Evolutionary conservation across 2,113 vertebrate species (phyloP), one percentile per base, ranked within the genome.

Genomic region (Kryptolebias marmoratus): DNA sequence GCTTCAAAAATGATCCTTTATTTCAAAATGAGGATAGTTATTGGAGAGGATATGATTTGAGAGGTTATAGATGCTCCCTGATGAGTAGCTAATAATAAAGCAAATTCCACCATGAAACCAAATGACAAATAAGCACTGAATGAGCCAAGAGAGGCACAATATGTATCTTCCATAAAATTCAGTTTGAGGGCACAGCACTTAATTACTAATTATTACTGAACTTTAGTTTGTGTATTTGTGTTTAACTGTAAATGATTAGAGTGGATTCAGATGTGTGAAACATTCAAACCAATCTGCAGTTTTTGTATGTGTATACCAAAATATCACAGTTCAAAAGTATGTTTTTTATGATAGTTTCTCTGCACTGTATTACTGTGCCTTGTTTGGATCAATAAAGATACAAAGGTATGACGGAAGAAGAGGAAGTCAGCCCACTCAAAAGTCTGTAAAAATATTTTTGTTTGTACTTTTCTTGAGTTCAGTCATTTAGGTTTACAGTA

Each of bases 1-100:
- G 16, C 56, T 28, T 15, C 27, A 18, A 30, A 58, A 58, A 58
- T 1, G 0, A 53, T 9, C 30, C 56, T 67, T 59, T 55, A 11
- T 55, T 30, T 58, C 47, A 68, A 75, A 49, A 3, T 31, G 50
- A 68, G 45, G n/a, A 44, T 12, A 6, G 15, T 39, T 68, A 31
- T 44, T 49, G 61, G 3, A 0, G 0, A 28, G 5, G 57, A 5
- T 47, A 22, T 22, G 22, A 22, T 22, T 10, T 68, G 16, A 58
- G 53, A 11, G 30, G 44, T 4, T 39, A 14, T 74, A 31, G 54
- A n/a, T 11, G 18, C 28, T 67, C 12, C 0, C 12, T 22, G 11
- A 14, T 69, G 12, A 18, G 18, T 14, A n/a, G 8, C 16, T 13
- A 12, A n/a, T 13, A 13, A 50, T 49, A 18, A 13, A 31, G 48